Evolutionary conservation across 2,888 invertebrate genomes (phyloP).

Genomic region (Agrenia bidenticulata): DNA sequence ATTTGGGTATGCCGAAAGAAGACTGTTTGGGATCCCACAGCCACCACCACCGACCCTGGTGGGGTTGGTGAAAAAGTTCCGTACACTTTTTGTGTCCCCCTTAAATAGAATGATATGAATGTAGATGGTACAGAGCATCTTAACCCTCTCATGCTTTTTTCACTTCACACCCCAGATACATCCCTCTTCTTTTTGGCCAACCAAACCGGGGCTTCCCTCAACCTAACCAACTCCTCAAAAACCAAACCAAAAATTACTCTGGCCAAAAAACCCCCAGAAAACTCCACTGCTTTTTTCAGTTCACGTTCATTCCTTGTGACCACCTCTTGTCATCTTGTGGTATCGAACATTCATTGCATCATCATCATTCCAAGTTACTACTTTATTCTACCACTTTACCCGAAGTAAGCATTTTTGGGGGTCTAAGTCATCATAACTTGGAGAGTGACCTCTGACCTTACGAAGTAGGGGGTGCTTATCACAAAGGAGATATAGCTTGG

Average conservation of each 20-base stretch:
- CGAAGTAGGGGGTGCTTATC: too few relatives aligned
- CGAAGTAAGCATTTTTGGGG: too few relatives aligned
- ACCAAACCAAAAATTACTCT: slow-evolving; percentile 45
- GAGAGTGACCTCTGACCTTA: too few relatives aligned
- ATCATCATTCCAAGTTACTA: neutral
- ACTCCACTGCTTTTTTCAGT: slow-evolving; percentile 7
- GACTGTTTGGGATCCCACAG: slow-evolving; percentile 15
- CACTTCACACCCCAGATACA: slow-evolving; percentile 50
- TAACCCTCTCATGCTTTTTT: slow-evolving; percentile 1
- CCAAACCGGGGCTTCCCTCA: slow-evolving; percentile 32
- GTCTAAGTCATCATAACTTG: too few relatives aligned
- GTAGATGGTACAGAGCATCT: neutral
- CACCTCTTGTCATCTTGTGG: slow-evolving; percentile 10
- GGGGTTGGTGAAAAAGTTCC: slow-evolving; percentile 13
- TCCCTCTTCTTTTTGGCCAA: slow-evolving; percentile 42
- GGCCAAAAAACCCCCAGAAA: slow-evolving; percentile 12
- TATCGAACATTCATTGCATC: neutral
- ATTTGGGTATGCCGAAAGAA: neutral
- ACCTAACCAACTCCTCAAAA: slow-evolving; percentile 14
- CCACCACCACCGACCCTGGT: neutral
- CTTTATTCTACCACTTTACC: too few relatives aligned
- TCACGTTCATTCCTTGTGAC: slow-evolving; percentile 1
- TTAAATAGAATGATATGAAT: neutral
- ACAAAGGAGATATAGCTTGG: too few relatives aligned
- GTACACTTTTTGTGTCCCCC: slow-evolving; percentile 1